A percentile compares a stretch with the other conserved stretches of the same genome.
Conservation (phyloP, 2,888 invertebrate genomes). For the Caradrina kadenii region DNA sequence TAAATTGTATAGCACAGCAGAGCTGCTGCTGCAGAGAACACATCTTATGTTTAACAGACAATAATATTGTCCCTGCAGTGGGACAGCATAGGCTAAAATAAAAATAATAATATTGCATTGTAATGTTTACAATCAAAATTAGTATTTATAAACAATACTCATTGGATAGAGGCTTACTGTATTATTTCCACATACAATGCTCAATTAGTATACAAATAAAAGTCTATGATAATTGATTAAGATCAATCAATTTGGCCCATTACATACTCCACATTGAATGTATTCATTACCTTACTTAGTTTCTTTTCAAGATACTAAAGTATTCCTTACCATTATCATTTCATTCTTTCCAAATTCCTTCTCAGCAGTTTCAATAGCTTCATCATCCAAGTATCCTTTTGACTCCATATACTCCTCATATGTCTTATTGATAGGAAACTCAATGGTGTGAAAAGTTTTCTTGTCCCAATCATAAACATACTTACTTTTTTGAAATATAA, state of each 20-base stretch:
- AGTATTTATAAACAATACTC: constrained; percentile 16
- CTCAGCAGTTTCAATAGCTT: constrained; percentile 93
- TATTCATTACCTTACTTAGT: too few relatives aligned
- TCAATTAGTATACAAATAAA: neutral
- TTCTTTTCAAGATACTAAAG: neutral
- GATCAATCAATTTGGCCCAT: too few relatives aligned
- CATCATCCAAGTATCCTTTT: constrained; percentile 97
- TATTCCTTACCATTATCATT: constrained; percentile 93
- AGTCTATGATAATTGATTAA: too few relatives aligned
- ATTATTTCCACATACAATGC: neutral
- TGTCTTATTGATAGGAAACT: constrained; percentile 95
- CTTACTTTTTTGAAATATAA: constrained; percentile 99
- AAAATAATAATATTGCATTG: neutral
- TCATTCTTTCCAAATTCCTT: constrained; percentile 97
- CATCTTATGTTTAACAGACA: constrained; percentile 9
- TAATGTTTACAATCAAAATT: constrained; percentile 10
- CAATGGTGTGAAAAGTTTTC: constrained; percentile 94
- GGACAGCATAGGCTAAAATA: too few relatives aligned
- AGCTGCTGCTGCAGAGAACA: neutral
- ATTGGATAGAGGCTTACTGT: neutral
- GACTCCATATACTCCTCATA: constrained; percentile 94
- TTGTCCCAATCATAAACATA: constrained; percentile 97
- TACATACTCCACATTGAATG: too few relatives aligned
- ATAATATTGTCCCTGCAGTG: neutral
- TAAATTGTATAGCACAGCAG: constrained; percentile 7